These are phyloP conservation scores for Leptinotarsa rubiginosa DNA, from an alignment of 2,888 invertebrate species.

Conservation along the genomic window DNA sequence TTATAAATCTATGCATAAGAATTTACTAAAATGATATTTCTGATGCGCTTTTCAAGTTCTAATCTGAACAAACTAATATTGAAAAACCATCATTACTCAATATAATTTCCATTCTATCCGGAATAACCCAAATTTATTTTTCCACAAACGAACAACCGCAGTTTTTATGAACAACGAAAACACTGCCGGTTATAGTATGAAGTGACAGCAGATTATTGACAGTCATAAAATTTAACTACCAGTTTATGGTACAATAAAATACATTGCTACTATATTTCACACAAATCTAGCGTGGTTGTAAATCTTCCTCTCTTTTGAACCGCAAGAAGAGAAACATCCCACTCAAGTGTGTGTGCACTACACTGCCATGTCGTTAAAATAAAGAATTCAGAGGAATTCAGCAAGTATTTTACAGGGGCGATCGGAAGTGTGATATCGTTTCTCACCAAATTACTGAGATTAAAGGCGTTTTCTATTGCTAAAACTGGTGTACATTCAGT, in stretches of 20 bases:
- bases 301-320: constrained; percentile 32
- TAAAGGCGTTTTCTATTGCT: too few species aligned
- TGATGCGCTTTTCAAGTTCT: too few species aligned
- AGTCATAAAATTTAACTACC: constrained; percentile 52
- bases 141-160: constrained; percentile 9
- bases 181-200: constrained; percentile 41
- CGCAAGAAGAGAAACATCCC: constrained; percentile 1
- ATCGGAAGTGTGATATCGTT: too few species aligned
- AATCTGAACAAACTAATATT: neutral
- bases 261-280: constrained; percentile 52
- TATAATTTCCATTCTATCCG: neutral
- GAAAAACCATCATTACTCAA: neutral
- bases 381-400: neutral
- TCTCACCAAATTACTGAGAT: too few species aligned
- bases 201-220: constrained; percentile 51
- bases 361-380: neutral
- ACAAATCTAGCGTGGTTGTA: constrained; percentile 44
- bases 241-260: constrained; percentile 53
- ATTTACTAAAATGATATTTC: too few species aligned
- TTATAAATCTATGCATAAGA: too few species aligned
- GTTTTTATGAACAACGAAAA: constrained; percentile 35
- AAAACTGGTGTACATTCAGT: too few species aligned
- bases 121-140: neutral
- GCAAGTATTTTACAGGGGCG: neutral
- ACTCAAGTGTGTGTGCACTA: neutral